A percentile compares a stretch with the other conserved stretches of the same genome.
Conservation (phyloP, 2,797 vertebrate genomes). For the Lophius americanus region DNA sequence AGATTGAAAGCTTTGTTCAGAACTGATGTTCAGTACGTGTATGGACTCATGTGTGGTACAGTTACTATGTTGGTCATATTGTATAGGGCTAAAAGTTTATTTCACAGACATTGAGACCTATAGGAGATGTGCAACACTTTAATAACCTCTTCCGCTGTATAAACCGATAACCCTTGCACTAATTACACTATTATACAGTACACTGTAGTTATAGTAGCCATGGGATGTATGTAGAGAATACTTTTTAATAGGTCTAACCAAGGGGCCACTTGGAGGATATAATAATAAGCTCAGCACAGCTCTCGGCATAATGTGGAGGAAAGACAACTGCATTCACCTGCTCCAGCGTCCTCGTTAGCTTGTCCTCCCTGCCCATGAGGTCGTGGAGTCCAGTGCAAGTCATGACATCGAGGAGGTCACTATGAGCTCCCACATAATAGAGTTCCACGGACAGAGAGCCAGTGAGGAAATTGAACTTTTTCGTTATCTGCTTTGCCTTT, state of each 20-base stretch:
- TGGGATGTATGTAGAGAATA: not conserved
- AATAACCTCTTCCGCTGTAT: not conserved
- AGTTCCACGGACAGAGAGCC: not conserved
- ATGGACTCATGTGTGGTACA: not conserved
- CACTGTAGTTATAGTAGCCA: slow-evolving; percentile 1
- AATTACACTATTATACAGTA: not conserved
- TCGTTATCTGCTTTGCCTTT: too few relatives aligned
- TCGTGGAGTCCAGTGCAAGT: slow-evolving; percentile 29
- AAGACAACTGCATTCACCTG: slow-evolving; percentile 35
- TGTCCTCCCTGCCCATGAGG: slow-evolving; percentile 18
- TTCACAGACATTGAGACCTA: not conserved
- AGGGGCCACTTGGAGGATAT: slow-evolving; percentile 5
- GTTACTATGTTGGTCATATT: not conserved
- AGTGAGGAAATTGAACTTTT: not conserved
- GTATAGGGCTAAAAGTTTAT: not conserved
- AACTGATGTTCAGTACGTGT: slow-evolving; percentile 39
- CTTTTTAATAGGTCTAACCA: not conserved
- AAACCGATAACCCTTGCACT: not conserved
- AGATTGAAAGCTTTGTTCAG: slow-evolving; percentile 21
- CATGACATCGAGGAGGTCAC: slow-evolving; percentile 10
- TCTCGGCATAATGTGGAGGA: slow-evolving; percentile 13
- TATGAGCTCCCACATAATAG: not conserved
- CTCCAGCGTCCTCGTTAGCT: slow-evolving; percentile 45
- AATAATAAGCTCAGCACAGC: slow-evolving; percentile 27
- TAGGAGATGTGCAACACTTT: slow-evolving; percentile 5